phyloP scores from a whole-genome alignment of 2,797 vertebrate species.

The Notamacropus eugenii region DNA sequence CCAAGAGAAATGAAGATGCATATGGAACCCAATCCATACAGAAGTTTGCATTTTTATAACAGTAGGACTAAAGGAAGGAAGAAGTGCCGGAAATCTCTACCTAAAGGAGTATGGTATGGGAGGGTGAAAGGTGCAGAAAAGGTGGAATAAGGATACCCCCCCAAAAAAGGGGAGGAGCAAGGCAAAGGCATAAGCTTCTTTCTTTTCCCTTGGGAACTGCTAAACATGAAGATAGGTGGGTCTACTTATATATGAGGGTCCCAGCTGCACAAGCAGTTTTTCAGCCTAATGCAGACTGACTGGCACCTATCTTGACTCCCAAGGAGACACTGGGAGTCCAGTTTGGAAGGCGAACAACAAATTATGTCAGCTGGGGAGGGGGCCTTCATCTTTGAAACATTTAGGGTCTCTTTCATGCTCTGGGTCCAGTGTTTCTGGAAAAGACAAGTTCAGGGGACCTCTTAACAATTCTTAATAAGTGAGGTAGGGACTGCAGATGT shows the following conservation, averaged over 20 bases:
- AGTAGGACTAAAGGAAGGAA: background rate
- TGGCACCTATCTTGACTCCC: background rate
- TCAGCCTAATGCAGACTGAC: no score
- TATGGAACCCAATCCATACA: background rate
- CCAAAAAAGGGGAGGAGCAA: background rate
- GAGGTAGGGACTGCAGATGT: background rate
- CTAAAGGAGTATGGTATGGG: background rate
- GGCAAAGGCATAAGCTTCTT: background rate
- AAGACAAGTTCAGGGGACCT: background rate
- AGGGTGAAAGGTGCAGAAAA: background rate
- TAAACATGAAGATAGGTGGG: background rate
- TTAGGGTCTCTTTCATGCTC: background rate
- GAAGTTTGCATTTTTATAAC: background rate
- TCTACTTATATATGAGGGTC: no score
- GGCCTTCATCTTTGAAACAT: background rate
- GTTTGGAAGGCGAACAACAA: background rate
- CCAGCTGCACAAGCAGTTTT: no score
- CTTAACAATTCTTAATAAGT: background rate
- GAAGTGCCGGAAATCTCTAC: background rate
- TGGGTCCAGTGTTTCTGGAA: background rate
- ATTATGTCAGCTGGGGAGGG: background rate
- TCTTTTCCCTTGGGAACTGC: background rate
- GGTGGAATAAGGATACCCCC: no score
- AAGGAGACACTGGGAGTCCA: background rate
- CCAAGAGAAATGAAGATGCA: background rate